Evolutionary conservation across 2,888 invertebrate species (phyloP).

Genomic region (Parelbella ahira): DNA sequence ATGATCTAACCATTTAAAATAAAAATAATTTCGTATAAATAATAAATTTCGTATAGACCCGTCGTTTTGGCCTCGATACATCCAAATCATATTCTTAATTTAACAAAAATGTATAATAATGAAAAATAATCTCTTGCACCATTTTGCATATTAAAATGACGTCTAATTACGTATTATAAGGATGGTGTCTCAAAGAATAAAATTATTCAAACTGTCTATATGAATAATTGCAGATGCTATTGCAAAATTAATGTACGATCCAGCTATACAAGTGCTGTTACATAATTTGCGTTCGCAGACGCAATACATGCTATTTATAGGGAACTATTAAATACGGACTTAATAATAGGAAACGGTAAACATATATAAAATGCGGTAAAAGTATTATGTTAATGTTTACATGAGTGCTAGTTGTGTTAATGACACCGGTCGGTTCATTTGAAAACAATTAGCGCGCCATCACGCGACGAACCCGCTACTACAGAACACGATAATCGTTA

Average conservation of each 20-base stretch:
- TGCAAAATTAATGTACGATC: slow-evolving; percentile 14
- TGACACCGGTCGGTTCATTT: slow-evolving; percentile 44
- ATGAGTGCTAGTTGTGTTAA: slow-evolving; percentile 35
- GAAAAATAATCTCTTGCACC: too few species aligned
- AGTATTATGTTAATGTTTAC: slow-evolving; percentile 23
- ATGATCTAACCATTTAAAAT: too few species aligned
- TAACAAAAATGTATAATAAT: too few species aligned
- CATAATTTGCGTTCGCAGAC: slow-evolving; percentile 13
- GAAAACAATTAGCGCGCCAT: slow-evolving; percentile 47
- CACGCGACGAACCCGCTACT: slow-evolving; percentile 38
- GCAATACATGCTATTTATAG: slow-evolving; percentile 13
- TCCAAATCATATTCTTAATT: too few species aligned
- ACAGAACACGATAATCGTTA: slow-evolving; percentile 24
- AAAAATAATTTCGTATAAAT: too few species aligned
- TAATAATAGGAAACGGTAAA: slow-evolving; percentile 23
- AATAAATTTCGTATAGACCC: too few species aligned
- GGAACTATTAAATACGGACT: slow-evolving; percentile 13
- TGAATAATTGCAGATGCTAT: slow-evolving; percentile 10
- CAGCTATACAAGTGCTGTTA: slow-evolving; percentile 1
- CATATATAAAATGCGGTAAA: too few species aligned
- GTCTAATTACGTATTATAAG: too few species aligned
- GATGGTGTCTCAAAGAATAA: too few species aligned
- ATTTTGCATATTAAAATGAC: too few species aligned
- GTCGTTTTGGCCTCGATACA: too few species aligned
- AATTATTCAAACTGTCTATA: too few species aligned